A percentile compares a stretch with the other conserved stretches of the same genome.
These are phyloP conservation scores for Drosophila chauvacae DNA, from an alignment of 1,140 invertebrate genomes.

Conservation along the genomic window DNA sequence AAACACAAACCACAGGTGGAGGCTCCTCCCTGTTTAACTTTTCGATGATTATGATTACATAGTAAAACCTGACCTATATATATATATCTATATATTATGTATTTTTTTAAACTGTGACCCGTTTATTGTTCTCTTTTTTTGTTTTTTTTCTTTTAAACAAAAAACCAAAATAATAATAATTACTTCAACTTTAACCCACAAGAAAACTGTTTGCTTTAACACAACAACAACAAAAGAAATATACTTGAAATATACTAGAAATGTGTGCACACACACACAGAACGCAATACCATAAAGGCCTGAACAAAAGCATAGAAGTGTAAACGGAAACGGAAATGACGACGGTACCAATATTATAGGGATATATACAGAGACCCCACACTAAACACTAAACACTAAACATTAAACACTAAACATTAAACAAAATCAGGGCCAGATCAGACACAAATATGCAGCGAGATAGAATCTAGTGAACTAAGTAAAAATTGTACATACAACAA, in stretches of 20 bases:
- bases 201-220: conserved; percentile 24
- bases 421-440: conserved; percentile 22
- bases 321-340: not conserved
- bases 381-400: not conserved
- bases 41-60: not conserved
- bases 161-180: conserved; percentile 6
- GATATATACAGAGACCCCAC: too few species aligned
- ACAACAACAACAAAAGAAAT: not conserved
- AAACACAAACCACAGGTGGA: not conserved
- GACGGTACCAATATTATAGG: conserved; percentile 12
- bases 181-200: conserved; percentile 5
- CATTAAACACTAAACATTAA: not conserved
- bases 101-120: conserved; percentile 34
- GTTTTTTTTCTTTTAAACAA: conserved; percentile 1
- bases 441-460: conserved; percentile 1
- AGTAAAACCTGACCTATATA: not conserved
- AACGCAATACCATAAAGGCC: conserved; percentile 46
- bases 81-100: not conserved
- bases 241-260: conserved; percentile 16
- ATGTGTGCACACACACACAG: not conserved
- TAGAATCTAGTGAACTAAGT: conserved; percentile 22
- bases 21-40: not conserved
- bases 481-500: conserved; percentile 36
- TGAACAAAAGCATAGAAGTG: conserved; percentile 22
- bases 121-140: conserved; percentile 23